These are phyloP conservation scores for Boloria selene DNA, from an alignment of 2,888 invertebrate species.

Conservation along the genomic window DNA sequence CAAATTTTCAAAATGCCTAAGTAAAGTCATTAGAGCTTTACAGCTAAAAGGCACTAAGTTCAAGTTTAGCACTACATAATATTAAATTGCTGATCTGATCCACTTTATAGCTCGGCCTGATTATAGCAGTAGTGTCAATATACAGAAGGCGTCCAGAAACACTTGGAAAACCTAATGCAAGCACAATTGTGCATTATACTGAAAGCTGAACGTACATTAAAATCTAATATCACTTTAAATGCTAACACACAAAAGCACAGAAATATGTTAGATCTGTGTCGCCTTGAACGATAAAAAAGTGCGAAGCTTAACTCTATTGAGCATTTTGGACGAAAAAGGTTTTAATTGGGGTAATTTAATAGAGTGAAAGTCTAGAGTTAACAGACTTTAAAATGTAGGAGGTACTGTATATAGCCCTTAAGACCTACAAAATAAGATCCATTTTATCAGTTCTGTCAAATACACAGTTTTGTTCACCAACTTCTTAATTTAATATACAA, in stretches of 20 bases:
- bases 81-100: no score
- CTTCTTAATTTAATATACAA: no score
- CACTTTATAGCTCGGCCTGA: no score
- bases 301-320: conserved; percentile 16
- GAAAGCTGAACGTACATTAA: conserved; percentile 41
- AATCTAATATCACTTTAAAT: conserved; percentile 63
- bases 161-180: conserved; percentile 7
- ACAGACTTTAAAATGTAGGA: not conserved
- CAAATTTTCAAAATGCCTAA: no score
- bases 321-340: conserved; percentile 18
- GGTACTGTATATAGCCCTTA: no score
- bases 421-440: no score
- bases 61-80: no score
- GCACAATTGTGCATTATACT: conserved; percentile 27
- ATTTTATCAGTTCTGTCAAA: no score
- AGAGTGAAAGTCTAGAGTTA: not conserved
- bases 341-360: not conserved
- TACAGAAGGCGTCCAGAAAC: conserved; percentile 3
- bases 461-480: no score
- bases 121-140: not conserved
- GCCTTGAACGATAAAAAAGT: conserved; percentile 16
- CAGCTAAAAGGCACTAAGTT: no score
- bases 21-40: no score
- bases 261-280: conserved; percentile 24
- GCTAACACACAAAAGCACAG: conserved; percentile 59